Evolutionary conservation across 2,888 invertebrate genomes (phyloP).

Genomic region (Pollenia amentaria): DNA sequence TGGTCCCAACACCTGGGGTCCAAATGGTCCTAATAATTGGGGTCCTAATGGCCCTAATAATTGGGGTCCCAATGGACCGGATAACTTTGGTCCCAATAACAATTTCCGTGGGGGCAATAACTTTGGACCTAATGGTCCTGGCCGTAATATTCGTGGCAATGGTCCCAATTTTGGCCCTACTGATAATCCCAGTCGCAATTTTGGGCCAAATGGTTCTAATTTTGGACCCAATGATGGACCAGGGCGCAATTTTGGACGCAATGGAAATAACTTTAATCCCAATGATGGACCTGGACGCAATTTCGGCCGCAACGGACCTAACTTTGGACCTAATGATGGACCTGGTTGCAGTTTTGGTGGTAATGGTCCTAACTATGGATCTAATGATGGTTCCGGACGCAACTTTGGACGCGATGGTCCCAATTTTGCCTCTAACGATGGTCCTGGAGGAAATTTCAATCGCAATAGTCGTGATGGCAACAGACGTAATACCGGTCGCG

Average conservation of each 20-base stretch:
- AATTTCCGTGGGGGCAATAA: constrained; percentile 32
- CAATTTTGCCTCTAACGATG: constrained; percentile 40
- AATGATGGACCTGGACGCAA: constrained; percentile 63
- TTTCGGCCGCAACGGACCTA: constrained; percentile 71
- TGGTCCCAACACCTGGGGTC: constrained; percentile 48
- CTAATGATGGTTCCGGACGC: constrained; percentile 39
- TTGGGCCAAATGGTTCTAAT: constrained; percentile 47
- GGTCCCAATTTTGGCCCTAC: constrained; percentile 68
- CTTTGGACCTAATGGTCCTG: constrained; percentile 35
- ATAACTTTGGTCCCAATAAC: constrained; percentile 59
- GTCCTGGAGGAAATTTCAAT: constrained; percentile 39
- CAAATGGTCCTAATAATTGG: constrained; percentile 26
- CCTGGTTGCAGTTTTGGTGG: constrained; percentile 24
- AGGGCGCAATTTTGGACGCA: constrained; percentile 67
- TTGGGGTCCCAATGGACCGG: constrained; percentile 25
- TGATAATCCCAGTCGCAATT: constrained; percentile 50
- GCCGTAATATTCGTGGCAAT: constrained; percentile 71
- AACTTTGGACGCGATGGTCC: constrained; percentile 49
- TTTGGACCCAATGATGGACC: constrained; percentile 63
- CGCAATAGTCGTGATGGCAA: constrained; percentile 53
- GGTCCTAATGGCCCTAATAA: constrained; percentile 25
- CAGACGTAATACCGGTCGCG: constrained; percentile 49
- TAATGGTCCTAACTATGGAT: constrained; percentile 27
- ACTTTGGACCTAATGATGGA: constrained; percentile 54
- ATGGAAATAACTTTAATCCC: constrained; percentile 70